Percentiles rank a stretch among this genome's conserved stretches.
These are phyloP conservation scores for Oreochromis tanganicae DNA, from an alignment of 2,113 vertebrate genomes.

Conservation along the genomic window DNA sequence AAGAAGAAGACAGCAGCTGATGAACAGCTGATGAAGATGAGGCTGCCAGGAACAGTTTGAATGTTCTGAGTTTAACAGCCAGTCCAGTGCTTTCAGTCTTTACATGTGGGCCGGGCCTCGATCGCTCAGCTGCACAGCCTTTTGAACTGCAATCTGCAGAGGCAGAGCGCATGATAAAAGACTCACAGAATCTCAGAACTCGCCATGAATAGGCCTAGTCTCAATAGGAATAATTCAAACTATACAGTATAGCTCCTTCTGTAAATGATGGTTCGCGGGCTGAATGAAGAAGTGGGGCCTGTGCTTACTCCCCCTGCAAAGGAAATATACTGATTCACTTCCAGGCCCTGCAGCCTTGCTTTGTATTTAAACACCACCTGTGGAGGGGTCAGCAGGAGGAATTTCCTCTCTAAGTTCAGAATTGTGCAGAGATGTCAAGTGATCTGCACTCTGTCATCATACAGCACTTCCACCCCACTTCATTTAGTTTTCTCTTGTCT, in stretches of 20 bases:
- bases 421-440: not conserved
- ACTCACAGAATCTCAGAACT: not conserved
- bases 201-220: not conserved
- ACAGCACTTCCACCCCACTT: not conserved
- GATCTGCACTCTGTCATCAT: not conserved
- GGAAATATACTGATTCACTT: not conserved
- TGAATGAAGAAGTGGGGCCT: not conserved
- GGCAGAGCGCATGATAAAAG: not conserved
- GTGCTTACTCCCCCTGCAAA: not conserved
- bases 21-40: not conserved
- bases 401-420: not conserved
- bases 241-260: not conserved
- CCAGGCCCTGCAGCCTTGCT: not conserved
- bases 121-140: slow-evolving; percentile 23
- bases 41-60: not conserved
- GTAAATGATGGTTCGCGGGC: not conserved
- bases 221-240: not conserved
- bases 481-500: not conserved
- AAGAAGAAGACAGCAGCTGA: not conserved
- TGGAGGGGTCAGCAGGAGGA: not conserved
- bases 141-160: slow-evolving; percentile 14
- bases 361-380: not conserved
- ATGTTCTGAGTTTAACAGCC: not conserved
- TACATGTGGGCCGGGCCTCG: not conserved
- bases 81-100: not conserved